These are phyloP conservation scores for Scyliorhinus canicula DNA, from an alignment of 2,797 vertebrate genomes.

Conservation along the genomic window DNA sequence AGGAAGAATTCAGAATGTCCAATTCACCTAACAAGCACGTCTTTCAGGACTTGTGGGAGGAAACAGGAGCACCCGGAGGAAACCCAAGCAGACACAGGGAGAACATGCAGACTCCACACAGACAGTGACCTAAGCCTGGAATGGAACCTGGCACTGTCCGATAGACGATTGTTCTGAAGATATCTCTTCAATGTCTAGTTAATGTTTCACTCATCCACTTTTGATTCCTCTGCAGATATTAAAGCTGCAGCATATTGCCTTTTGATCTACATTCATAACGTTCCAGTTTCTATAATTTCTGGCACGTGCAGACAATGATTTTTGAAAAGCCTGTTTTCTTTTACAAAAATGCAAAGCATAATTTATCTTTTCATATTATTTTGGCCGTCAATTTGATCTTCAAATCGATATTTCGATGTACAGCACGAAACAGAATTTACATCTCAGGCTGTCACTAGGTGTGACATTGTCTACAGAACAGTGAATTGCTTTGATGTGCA, in stretches of 20 bases:
- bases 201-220: background rate
- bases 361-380: background rate
- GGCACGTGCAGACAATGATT: background rate
- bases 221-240: background rate
- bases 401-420: background rate
- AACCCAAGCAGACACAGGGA: no score
- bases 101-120: no score
- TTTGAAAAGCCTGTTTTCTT: background rate
- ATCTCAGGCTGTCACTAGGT: background rate
- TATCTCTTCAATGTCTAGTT: background rate
- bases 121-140: no score
- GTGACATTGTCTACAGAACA: background rate
- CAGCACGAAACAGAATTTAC: background rate
- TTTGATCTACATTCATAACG: no score
- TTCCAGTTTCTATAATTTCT: background rate
- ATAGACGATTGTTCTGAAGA: no score
- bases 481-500: background rate
- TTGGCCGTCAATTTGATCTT: background rate
- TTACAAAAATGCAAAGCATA: background rate
- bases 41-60: no score
- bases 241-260: background rate
- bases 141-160: no score
- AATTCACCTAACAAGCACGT: no score
- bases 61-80: no score
- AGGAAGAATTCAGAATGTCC: no score